These are phyloP conservation scores for Drosophila suzukii DNA, from an alignment of 1,140 invertebrate genomes.

Conservation along the genomic window DNA sequence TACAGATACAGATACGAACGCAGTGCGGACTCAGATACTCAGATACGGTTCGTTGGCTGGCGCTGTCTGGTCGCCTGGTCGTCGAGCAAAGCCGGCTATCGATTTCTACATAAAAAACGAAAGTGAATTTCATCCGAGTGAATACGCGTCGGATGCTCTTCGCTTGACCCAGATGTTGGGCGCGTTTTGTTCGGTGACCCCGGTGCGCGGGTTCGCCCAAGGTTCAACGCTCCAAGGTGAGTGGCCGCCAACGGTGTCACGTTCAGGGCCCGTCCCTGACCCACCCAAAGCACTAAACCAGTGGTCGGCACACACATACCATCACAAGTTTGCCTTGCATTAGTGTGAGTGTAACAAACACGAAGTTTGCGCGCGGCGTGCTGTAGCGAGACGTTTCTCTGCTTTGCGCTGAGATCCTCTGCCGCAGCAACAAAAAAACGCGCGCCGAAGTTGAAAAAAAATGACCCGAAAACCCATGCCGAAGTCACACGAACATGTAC, in stretches of 20 bases:
- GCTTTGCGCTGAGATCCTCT: too few relatives aligned
- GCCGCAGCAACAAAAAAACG: too few relatives aligned
- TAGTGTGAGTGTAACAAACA: too few relatives aligned
- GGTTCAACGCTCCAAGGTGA: conserved; percentile 67
- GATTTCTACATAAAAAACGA: conserved; percentile 82
- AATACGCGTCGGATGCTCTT: conserved; percentile 8
- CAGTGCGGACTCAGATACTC: conserved; percentile 22
- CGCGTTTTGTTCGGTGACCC: conserved; percentile 36
- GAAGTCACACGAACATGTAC: too few relatives aligned
- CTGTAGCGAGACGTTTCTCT: too few relatives aligned
- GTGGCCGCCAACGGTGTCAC: conserved; percentile 62
- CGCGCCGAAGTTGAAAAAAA: too few relatives aligned
- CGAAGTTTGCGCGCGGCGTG: too few relatives aligned
- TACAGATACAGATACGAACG: conserved; percentile 28
- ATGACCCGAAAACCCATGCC: too few relatives aligned
- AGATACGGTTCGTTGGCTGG: conserved; percentile 27
- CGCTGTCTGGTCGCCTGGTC: conserved; percentile 60
- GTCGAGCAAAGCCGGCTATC: conserved; percentile 75
- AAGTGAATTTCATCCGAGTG: conserved; percentile 54
- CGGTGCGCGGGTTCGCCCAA: conserved; percentile 17
- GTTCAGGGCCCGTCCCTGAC: conserved; percentile 75
- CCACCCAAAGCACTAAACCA: conserved; percentile 21
- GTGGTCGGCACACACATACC: too few relatives aligned
- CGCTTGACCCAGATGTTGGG: conserved; percentile 61
- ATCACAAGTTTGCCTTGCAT: too few relatives aligned